These are phyloP conservation scores for Sclerurus mexicanus DNA, from an alignment of 2,113 vertebrate genomes.

Conservation along the genomic window DNA sequence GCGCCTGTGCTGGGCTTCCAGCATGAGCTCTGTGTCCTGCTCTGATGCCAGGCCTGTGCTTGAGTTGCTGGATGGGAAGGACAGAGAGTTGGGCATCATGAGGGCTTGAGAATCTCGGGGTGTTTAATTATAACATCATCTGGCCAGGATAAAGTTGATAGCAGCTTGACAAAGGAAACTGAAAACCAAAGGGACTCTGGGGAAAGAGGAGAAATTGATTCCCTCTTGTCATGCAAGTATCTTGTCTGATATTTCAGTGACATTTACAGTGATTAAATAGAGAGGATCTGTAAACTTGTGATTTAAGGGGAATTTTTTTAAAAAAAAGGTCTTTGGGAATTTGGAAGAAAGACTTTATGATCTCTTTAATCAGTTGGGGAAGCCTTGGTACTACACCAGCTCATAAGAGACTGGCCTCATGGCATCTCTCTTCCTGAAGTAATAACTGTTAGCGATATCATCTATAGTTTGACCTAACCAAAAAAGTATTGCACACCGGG, in stretches of 20 bases:
- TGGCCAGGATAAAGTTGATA: background rate
- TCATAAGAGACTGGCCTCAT: background rate
- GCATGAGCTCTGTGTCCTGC: rapidly evolving
- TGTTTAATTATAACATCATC: background rate
- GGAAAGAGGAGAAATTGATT: background rate
- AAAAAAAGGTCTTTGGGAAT: background rate
- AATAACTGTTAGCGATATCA: background rate
- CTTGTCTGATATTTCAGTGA: constrained; percentile 24
- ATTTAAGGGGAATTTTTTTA: background rate
- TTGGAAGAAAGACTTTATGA: background rate
- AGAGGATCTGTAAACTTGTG: background rate
- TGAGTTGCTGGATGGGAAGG: background rate
- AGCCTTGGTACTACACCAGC: background rate
- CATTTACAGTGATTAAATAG: constrained; percentile 11
- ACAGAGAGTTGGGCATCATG: background rate
- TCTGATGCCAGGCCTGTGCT: background rate
- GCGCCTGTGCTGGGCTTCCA: background rate
- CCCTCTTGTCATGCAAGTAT: background rate
- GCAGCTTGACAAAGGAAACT: background rate
- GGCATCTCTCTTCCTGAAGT: background rate
- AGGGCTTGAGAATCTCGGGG: background rate
- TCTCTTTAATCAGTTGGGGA: background rate
- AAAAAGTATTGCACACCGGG: constrained; percentile 25
- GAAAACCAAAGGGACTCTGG: background rate
- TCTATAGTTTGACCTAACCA: background rate